These are phyloP conservation scores for Apogon hyalosoma DNA, from an alignment of 2,797 vertebrate species.

Conservation along the genomic window DNA sequence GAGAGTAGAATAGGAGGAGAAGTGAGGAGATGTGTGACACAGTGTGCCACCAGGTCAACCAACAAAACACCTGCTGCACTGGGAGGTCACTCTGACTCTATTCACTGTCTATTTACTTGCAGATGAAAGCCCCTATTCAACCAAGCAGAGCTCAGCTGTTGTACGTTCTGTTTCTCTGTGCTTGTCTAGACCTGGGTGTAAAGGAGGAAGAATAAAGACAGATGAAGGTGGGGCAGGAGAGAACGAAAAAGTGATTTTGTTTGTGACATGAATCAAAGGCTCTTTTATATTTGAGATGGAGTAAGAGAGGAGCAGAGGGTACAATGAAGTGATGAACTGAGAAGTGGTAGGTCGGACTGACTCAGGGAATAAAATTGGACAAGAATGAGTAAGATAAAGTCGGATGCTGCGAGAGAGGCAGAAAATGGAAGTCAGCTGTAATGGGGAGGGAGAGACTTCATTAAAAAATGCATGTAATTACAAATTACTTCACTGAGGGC, in stretches of 20 bases:
- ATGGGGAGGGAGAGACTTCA: conserved; percentile 74
- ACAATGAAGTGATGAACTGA: conserved; percentile 53
- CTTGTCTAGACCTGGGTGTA: conserved; percentile 40
- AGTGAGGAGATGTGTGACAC: conserved; percentile 51
- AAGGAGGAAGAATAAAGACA: conserved; percentile 49
- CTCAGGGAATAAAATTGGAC: conserved; percentile 46
- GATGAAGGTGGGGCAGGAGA: conserved; percentile 43
- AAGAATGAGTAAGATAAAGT: conserved; percentile 63
- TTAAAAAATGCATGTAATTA: conserved; percentile 83
- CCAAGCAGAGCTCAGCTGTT: conserved; percentile 75
- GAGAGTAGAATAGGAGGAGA: conserved; percentile 41
- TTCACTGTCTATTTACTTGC: conserved; percentile 71
- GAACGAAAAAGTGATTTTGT: conserved; percentile 61
- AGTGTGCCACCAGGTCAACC: conserved; percentile 69
- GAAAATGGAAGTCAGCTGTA: conserved; percentile 72
- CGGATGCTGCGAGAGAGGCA: conserved; percentile 51
- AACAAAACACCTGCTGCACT: conserved; percentile 80
- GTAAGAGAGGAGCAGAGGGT: conserved; percentile 28
- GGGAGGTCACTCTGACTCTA: conserved; percentile 72
- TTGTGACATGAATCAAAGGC: conserved; percentile 71
- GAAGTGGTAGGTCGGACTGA: conserved; percentile 28
- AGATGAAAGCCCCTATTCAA: conserved; percentile 82
- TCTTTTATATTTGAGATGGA: conserved; percentile 58
- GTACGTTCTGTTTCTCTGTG: conserved; percentile 44
- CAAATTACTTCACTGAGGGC: conserved; percentile 79